Evolutionary conservation across 2,797 vertebrate species (phyloP).

Genomic region (Lacerta viridis): DNA sequence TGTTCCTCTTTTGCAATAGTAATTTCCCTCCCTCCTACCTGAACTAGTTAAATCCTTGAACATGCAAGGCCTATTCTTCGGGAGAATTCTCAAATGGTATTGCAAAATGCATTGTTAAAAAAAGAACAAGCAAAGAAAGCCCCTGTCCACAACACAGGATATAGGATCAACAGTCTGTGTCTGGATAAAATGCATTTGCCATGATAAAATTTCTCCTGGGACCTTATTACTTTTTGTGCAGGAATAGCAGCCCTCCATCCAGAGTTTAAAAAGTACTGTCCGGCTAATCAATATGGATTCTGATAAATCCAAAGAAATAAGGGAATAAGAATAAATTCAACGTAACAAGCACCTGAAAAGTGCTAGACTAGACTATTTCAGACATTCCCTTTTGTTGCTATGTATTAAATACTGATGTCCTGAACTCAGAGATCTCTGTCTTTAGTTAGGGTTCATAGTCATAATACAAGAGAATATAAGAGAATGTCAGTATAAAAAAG

Average conservation of each 20-base stretch:
- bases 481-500: not conserved
- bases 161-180: constrained; percentile 27
- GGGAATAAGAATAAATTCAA: constrained; percentile 16
- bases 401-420: not conserved
- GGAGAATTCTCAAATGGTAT: not conserved
- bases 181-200: constrained; percentile 16
- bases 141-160: not conserved
- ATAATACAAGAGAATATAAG: not conserved
- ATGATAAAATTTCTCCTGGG: constrained; percentile 39
- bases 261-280: constrained; percentile 4
- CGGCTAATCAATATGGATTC: constrained; percentile 36
- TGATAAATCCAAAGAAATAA: constrained; percentile 28
- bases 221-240: constrained; percentile 34
- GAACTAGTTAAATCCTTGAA: not conserved
- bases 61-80: not conserved
- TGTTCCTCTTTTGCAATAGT: not conserved
- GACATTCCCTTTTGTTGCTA: not conserved
- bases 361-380: not conserved
- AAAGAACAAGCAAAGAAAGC: not conserved
- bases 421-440: not conserved
- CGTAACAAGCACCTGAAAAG: constrained; percentile 12
- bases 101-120: not conserved
- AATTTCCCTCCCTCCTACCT: not conserved
- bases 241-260: constrained; percentile 20
- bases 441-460: not conserved